A percentile compares a stretch with the other conserved stretches of the same genome.
These are phyloP conservation scores for Aleiodes alternator DNA, from an alignment of 2,888 invertebrate species.

Conservation along the genomic window DNA sequence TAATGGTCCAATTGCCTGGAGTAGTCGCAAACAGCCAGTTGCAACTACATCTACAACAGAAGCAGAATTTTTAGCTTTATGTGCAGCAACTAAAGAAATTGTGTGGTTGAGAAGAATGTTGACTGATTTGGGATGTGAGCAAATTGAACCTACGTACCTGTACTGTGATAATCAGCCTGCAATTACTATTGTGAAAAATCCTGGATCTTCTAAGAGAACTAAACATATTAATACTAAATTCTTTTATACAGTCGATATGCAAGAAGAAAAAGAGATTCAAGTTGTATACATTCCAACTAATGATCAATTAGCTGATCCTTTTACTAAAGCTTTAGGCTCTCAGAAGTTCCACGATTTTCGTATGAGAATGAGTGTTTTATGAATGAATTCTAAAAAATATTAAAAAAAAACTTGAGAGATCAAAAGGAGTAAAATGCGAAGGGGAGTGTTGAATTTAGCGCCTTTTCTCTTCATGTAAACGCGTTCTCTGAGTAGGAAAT, in stretches of 20 bases:
- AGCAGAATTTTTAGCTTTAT: slow-evolving; percentile 51
- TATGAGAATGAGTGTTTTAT: too few relatives aligned
- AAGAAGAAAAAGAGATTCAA: slow-evolving; percentile 10
- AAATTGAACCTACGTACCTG: not conserved
- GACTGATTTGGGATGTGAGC: not conserved
- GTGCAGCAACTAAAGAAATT: slow-evolving; percentile 49
- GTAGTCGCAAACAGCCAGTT: slow-evolving; percentile 40
- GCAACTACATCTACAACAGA: slow-evolving; percentile 45
- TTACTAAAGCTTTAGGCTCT: too few relatives aligned
- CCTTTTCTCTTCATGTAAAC: too few relatives aligned
- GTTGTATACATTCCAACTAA: slow-evolving; percentile 2
- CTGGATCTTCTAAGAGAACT: not conserved
- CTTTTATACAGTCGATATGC: slow-evolving; percentile 26
- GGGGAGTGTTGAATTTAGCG: too few relatives aligned
- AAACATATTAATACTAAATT: slow-evolving; percentile 27
- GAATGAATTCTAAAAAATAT: too few relatives aligned
- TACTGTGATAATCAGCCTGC: slow-evolving; percentile 27
- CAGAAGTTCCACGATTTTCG: too few relatives aligned
- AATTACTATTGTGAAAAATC: slow-evolving; percentile 22
- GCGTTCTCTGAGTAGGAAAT: too few relatives aligned
- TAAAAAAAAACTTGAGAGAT: too few relatives aligned
- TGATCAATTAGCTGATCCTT: slow-evolving; percentile 23
- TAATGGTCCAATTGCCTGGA: slow-evolving; percentile 46
- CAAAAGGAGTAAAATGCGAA: too few relatives aligned
- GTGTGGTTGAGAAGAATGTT: slow-evolving; percentile 22